Evolutionary conservation across 2,888 invertebrate species (phyloP), one percentile per base, ranked within the genome.

Genomic region (Pyrocoelia pectoralis): DNA sequence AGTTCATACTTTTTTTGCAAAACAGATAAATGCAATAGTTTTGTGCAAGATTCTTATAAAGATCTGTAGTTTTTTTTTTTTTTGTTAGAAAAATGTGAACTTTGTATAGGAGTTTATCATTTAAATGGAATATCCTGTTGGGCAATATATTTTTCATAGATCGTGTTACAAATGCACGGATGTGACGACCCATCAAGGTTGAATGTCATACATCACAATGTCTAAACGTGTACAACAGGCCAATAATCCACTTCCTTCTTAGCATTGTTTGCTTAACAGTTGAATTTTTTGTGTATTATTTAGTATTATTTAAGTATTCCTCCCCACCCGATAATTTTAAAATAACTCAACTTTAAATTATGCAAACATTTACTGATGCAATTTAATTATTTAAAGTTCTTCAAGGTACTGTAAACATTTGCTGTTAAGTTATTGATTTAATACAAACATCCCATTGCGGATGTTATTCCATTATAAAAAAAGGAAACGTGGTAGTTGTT

Each of bases 181-280:
- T 65, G 61, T 65, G 61, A 56, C 65, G 65, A 65, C 65, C 65
- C 65, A 65, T 61, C 65, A 65, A 65, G 61, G 65, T 65, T 65
- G 65, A 65, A 65, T 61, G 65, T 61, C 65, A 65, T 43, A 65
- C 52, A 65, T 46, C 65, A 61, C 50, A 53, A 53, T 57, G 57
- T 61, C 54, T 65, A 49, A 55, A 52, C 56, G 64, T 59, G 64
- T 49, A 51, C 56, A n/a, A n/a, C n/a, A 65, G 60, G 46, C 46
- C 46, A 46, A 46, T 46, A 46, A 46, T 46, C 46, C 46, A 18
- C 17, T 55, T 64, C 64, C 64, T 59, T 63, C 63, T 63, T 63
- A 50, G 54, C 50, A 51, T 63, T 63, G 63, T 63, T 63, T 57
- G 58, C 58, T 48, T 48, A 49, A 48, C 63, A 58, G 61, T 56